phyloP scores from a whole-genome alignment of 2,113 vertebrate genomes.

The Tragelaphus scriptus region DNA sequence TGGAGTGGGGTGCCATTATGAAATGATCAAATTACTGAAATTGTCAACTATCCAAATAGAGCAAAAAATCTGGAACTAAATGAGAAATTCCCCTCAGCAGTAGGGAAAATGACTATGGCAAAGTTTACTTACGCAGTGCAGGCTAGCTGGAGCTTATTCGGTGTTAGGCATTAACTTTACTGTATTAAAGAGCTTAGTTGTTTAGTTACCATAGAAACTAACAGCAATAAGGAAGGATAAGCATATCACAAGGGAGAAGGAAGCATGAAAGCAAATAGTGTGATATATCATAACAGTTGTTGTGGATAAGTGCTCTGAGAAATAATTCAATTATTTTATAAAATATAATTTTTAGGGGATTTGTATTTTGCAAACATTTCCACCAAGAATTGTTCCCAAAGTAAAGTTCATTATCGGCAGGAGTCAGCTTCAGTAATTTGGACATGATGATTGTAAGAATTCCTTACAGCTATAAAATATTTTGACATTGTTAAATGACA shows the following conservation, averaged over 20 bases:
- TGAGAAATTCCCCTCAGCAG: background rate
- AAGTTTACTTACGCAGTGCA: background rate
- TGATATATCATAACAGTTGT: background rate
- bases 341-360: background rate
- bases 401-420: background rate
- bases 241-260: background rate
- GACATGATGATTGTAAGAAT: background rate
- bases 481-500: background rate
- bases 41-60: background rate
- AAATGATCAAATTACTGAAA: background rate
- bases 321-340: background rate
- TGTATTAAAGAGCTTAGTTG: constrained; percentile 37
- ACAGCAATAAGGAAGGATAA: background rate
- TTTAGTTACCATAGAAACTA: constrained; percentile 57
- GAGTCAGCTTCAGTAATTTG: background rate
- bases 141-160: background rate
- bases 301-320: background rate
- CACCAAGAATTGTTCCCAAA: background rate
- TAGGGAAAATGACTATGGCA: background rate
- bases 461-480: background rate
- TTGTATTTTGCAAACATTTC: constrained; percentile 39
- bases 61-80: constrained; percentile 4
- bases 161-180: constrained; percentile 12
- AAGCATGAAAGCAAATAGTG: background rate
- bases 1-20: background rate